Conservation (phyloP, 2,888 invertebrate genomes). For the Drosophila barbarae region DNA sequence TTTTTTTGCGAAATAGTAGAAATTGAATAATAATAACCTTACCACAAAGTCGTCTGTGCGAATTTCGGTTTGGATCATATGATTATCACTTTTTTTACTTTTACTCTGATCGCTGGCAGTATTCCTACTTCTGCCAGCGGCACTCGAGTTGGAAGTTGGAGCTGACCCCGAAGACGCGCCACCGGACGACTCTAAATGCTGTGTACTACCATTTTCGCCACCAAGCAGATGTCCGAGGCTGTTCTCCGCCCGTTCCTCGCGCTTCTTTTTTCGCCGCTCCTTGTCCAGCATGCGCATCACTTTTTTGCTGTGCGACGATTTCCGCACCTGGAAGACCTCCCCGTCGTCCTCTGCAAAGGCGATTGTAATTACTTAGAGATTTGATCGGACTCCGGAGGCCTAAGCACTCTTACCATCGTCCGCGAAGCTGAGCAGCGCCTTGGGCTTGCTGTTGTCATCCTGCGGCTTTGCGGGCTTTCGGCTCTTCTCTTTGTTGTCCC, state of each 20-base stretch:
- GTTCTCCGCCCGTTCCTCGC: conserved; percentile 69
- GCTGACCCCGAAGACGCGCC: conserved; percentile 41
- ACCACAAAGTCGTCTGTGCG: conserved; percentile 86
- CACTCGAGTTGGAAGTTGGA: conserved; percentile 25
- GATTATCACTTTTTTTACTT: conserved; percentile 80
- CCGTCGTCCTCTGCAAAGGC: conserved; percentile 84
- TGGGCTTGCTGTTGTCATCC: conserved; percentile 77
- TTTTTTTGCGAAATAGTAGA: conserved; percentile 55
- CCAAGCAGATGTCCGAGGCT: conserved; percentile 26
- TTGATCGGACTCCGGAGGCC: not conserved
- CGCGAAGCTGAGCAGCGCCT: conserved; percentile 88
- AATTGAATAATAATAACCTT: conserved; percentile 81
- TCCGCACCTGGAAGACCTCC: conserved; percentile 96
- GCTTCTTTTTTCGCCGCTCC: conserved; percentile 82
- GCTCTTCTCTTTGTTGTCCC: conserved; percentile 59
- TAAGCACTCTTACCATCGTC: conserved; percentile 82
- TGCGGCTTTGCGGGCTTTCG: conserved; percentile 70
- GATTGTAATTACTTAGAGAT: not conserved
- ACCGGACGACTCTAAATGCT: conserved; percentile 66
- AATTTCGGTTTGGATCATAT: conserved; percentile 83
- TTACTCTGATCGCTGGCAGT: conserved; percentile 67
- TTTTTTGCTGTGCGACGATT: conserved; percentile 95
- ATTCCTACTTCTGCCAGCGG: conserved; percentile 62
- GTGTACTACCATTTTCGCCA: conserved; percentile 64
- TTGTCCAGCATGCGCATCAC: conserved; percentile 91